A percentile compares a stretch with the other conserved stretches of the same genome.
phyloP scores from a whole-genome alignment of 1,140 invertebrate genomes.

The Caenorhabditis inopinata region DNA sequence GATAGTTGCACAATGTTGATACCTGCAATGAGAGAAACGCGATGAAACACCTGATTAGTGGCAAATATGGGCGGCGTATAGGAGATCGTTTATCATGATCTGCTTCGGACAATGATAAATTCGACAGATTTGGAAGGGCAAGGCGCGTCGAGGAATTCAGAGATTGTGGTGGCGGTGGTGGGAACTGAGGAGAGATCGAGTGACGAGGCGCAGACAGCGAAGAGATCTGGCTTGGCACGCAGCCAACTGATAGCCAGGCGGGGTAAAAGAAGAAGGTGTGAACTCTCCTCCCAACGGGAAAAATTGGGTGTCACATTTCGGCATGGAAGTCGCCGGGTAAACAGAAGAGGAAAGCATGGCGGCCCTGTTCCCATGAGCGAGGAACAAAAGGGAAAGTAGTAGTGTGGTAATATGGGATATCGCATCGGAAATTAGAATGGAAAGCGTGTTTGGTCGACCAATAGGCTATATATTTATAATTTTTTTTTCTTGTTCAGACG shows the following conservation, averaged over 20 bases:
- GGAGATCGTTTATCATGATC: slow-evolving; percentile 21
- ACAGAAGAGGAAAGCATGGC: slow-evolving; percentile 23
- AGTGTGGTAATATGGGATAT: too few species aligned
- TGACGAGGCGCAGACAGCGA: background rate
- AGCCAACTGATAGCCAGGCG: slow-evolving; percentile 10
- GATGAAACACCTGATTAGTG: background rate
- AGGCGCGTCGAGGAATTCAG: background rate
- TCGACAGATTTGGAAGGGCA: slow-evolving; percentile 18
- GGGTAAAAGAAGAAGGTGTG: background rate
- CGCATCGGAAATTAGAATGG: too few species aligned
- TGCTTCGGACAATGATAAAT: slow-evolving; percentile 12
- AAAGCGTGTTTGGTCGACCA: too few species aligned
- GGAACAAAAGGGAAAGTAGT: too few species aligned
- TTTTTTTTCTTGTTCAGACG: too few species aligned
- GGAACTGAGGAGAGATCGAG: background rate
- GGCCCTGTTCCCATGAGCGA: background rate
- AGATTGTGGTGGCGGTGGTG: background rate
- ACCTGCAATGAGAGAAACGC: background rate
- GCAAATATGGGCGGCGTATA: background rate
- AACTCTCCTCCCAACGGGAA: background rate
- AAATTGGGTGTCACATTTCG: slow-evolving; percentile 26
- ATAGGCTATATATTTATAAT: too few species aligned
- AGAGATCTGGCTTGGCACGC: background rate
- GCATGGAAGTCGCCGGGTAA: background rate
- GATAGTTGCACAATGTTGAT: background rate